These are phyloP conservation scores for Chydorus sphaericus DNA, from an alignment of 2,888 invertebrate genomes.

Conservation along the genomic window DNA sequence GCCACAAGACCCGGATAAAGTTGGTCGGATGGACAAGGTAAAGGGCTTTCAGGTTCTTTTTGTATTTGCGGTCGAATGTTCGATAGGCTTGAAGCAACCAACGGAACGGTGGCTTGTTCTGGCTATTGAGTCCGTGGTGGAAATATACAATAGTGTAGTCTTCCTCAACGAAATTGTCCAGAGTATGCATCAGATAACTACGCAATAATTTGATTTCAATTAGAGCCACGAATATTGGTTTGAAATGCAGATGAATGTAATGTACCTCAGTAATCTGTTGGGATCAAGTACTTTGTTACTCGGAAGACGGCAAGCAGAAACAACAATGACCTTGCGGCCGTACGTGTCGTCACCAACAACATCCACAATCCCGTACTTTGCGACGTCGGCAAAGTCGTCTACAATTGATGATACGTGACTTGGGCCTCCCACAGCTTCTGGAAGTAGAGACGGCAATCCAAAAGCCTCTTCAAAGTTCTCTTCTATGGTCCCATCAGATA, in stretches of 20 bases:
- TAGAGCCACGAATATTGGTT: neutral
- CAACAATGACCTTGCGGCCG: constrained; percentile 87
- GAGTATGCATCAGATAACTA: constrained; percentile 81
- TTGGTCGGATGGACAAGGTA: constrained; percentile 97
- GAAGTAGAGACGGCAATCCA: constrained; percentile 29
- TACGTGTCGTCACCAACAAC: constrained; percentile 68
- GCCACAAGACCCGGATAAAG: constrained; percentile 89
- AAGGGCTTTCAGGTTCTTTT: constrained; percentile 94
- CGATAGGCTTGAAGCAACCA: constrained; percentile 97
- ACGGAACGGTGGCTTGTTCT: constrained; percentile 86
- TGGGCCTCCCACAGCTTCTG: neutral
- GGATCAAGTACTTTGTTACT: constrained; percentile 63
- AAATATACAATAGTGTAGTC: constrained; percentile 98
- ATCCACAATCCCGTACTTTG: constrained; percentile 61
- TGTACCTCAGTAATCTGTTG: constrained; percentile 51
- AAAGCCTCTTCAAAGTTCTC: constrained; percentile 83
- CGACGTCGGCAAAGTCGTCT: constrained; percentile 51
- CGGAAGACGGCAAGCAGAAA: constrained; percentile 83
- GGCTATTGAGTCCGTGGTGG: constrained; percentile 86
- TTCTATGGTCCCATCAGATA: constrained; percentile 74
- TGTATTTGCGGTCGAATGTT: constrained; percentile 95
- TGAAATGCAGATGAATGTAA: constrained; percentile 12
- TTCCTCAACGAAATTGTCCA: constrained; percentile 95
- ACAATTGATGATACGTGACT: constrained; percentile 25
- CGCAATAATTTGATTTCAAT: constrained; percentile 18